A percentile compares a stretch with the other conserved stretches of the same genome.
Conservation (phyloP, 2,888 invertebrate genomes). For the Standfussiana lucernea region DNA sequence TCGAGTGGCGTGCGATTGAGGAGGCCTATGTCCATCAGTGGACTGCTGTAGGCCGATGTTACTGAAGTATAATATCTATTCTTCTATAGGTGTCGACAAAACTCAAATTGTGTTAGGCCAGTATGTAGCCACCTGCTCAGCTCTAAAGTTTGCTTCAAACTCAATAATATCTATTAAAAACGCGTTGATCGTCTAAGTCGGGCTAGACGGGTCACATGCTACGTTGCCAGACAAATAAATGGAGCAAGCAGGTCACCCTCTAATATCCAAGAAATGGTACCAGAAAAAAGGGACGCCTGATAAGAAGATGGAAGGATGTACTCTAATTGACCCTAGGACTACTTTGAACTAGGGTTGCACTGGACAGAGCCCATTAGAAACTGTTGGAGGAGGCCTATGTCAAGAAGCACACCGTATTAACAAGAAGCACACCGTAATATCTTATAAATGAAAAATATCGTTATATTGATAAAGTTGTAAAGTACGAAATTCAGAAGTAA, state of each 20-base stretch:
- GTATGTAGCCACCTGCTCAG: no score
- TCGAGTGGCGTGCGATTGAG: no score
- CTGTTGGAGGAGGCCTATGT: neutral
- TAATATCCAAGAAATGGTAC: neutral
- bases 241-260: neutral
- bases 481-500: neutral
- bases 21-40: no score
- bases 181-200: neutral
- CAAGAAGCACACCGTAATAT: neutral
- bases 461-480: neutral
- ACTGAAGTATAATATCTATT: no score
- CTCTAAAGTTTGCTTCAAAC: no score
- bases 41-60: no score
- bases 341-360: neutral
- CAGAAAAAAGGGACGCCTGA: neutral
- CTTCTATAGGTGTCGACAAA: no score
- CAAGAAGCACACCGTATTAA: neutral
- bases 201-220: neutral
- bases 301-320: neutral
- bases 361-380: neutral
- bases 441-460: neutral
- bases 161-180: no score
- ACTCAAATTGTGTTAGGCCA: no score
- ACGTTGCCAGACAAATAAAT: neutral
- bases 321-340: no score